phyloP scores from a whole-genome alignment of 2,888 invertebrate species.

The Linyphia triangularis region DNA sequence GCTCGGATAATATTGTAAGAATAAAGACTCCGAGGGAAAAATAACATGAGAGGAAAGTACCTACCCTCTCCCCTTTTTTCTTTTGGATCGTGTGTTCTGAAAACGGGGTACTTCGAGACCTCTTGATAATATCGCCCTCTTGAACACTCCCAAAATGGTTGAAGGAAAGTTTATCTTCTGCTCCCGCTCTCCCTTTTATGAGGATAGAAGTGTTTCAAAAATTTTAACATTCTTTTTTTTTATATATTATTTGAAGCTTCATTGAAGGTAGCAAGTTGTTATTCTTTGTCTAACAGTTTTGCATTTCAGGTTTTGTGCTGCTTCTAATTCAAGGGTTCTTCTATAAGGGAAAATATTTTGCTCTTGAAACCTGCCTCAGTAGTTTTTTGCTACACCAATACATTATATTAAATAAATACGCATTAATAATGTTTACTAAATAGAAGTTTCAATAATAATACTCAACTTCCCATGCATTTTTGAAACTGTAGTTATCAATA shows the following conservation, averaged over 20 bases:
- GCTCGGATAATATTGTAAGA: conserved; percentile 61
- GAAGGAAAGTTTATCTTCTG: conserved; percentile 36
- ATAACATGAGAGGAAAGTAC: conserved; percentile 26
- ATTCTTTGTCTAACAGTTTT: conserved; percentile 25
- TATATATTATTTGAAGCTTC: neutral
- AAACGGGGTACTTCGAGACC: conserved; percentile 50
- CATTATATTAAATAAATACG: too few species aligned
- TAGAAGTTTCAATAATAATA: too few species aligned
- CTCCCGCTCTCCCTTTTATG: conserved; percentile 13
- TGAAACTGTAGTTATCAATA: too few species aligned
- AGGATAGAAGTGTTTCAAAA: conserved; percentile 39
- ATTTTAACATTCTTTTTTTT: conserved; percentile 14
- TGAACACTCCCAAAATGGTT: conserved; percentile 42
- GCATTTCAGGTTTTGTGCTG: neutral
- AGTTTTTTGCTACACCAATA: too few species aligned
- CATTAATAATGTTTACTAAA: too few species aligned
- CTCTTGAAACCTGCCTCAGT: neutral
- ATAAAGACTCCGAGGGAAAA: conserved; percentile 54
- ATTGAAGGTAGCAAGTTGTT: conserved; percentile 12
- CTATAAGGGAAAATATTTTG: neutral
- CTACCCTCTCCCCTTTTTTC: neutral
- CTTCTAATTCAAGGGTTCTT: neutral
- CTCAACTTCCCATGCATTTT: too few species aligned
- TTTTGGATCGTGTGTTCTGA: neutral
- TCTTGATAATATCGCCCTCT: conserved; percentile 61